Evolutionary conservation across 53 echinoderm and acorn worm species (phyloP).

Genomic region (Patiria pectinifera): DNA sequence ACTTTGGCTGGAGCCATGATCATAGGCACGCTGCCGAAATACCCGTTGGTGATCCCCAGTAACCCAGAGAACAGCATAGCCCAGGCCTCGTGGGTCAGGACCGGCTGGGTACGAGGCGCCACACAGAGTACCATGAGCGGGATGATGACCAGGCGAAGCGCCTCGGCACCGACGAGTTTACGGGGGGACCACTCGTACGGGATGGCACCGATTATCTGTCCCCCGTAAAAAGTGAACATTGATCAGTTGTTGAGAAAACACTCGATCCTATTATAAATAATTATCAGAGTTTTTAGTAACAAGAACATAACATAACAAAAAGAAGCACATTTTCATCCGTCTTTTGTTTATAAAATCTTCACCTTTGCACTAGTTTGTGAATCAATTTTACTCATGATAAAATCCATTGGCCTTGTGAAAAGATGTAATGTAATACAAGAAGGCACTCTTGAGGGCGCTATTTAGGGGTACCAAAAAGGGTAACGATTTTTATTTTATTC

Average conservation of each 20-base stretch:
- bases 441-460: too few relatives aligned
- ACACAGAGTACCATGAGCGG: conserved; percentile 82
- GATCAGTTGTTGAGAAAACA: background rate
- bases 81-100: conserved; percentile 71
- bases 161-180: conserved; percentile 62
- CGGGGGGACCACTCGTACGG: conserved; percentile 77
- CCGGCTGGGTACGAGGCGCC: conserved; percentile 68
- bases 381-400: background rate
- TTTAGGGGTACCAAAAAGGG: too few relatives aligned
- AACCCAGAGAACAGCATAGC: conserved; percentile 71
- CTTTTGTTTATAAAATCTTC: too few relatives aligned
- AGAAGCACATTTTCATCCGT: too few relatives aligned
- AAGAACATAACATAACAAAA: too few relatives aligned
- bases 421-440: too few relatives aligned
- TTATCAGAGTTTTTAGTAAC: background rate
- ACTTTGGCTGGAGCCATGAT: conserved; percentile 80
- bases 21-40: conserved; percentile 91
- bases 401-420: background rate
- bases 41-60: conserved; percentile 84
- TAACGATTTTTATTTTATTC: too few relatives aligned
- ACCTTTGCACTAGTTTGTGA: too few relatives aligned
- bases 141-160: conserved; percentile 65
- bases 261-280: background rate
- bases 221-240: background rate
- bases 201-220: conserved; percentile 74